phyloP scores from a whole-genome alignment of 2,113 vertebrate genomes.

The Cisticola juncidis region DNA sequence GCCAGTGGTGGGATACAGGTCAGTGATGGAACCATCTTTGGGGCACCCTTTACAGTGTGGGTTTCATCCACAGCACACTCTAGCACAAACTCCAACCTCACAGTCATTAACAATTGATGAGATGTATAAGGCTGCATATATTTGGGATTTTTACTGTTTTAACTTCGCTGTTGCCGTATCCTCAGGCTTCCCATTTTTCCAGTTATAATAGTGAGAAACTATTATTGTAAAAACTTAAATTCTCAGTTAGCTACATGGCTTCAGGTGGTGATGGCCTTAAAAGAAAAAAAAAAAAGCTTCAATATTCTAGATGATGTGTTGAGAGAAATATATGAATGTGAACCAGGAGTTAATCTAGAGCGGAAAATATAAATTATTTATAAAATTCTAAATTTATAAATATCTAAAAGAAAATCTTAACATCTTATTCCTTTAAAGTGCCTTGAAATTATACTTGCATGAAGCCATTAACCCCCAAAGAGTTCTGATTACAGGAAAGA shows the following conservation, averaged over 20 bases:
- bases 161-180: not conserved
- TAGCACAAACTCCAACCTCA: not conserved
- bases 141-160: not conserved
- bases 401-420: slow-evolving; percentile 1
- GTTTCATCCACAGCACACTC: not conserved
- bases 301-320: not conserved
- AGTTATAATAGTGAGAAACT: not conserved
- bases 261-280: not conserved
- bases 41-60: not conserved
- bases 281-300: not conserved
- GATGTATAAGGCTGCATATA: not conserved
- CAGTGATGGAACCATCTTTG: not conserved
- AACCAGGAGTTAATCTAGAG: not conserved
- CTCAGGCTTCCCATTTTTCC: not conserved
- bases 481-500: not conserved
- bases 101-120: not conserved
- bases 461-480: not conserved
- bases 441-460: not conserved
- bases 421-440: not conserved
- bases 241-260: not conserved
- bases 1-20: not conserved
- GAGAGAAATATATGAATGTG: not conserved
- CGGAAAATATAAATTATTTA: not conserved
- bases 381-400: slow-evolving; percentile 6
- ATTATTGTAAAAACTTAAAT: not conserved